Evolutionary conservation across 2,113 vertebrate genomes (phyloP).

Genomic region (Micronisus gabar): DNA sequence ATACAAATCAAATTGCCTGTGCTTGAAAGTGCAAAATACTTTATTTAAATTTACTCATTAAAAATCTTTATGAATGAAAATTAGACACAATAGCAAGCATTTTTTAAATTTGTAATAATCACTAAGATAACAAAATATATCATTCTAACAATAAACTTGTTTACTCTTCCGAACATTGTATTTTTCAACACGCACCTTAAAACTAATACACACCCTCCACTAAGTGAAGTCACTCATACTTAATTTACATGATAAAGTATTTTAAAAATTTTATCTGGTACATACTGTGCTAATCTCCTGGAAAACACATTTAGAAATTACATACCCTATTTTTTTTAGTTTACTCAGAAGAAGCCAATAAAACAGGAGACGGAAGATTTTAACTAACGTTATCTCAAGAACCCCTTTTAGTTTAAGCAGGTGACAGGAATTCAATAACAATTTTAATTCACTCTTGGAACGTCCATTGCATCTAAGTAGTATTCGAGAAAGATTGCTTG

Average conservation of each 20-base stretch:
- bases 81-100: not conserved
- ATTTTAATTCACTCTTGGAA: constrained; percentile 60
- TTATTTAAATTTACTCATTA: constrained; percentile 1
- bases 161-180: not conserved
- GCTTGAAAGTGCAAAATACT: constrained; percentile 7
- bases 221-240: not conserved
- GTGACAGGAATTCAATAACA: constrained; percentile 54
- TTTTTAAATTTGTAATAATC: not conserved
- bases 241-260: not conserved
- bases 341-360: not conserved
- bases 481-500: constrained; percentile 25
- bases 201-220: not conserved
- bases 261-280: not conserved
- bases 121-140: not conserved
- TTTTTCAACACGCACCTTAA: not conserved
- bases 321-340: not conserved
- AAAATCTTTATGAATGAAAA: constrained; percentile 16
- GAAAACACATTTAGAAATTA: not conserved
- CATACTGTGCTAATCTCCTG: not conserved
- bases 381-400: constrained; percentile 29
- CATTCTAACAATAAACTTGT: not conserved
- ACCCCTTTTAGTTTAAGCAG: constrained; percentile 5
- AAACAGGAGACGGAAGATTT: not conserved
- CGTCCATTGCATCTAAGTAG: constrained; percentile 2
- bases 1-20: not conserved